phyloP scores from a whole-genome alignment of 2,888 invertebrate species.

The Tetragnatha montana region DNA sequence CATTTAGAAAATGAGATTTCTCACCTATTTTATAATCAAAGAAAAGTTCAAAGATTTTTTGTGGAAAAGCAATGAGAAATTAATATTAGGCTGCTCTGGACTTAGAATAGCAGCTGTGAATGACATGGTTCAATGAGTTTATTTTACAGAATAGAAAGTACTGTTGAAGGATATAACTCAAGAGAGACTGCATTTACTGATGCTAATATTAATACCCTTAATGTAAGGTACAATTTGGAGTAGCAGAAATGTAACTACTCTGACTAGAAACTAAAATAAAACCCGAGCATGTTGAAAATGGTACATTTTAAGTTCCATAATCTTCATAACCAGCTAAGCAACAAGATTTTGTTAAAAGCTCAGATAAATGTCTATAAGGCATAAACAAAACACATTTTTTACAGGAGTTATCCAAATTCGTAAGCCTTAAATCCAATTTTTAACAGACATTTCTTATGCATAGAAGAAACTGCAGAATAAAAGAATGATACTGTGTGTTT shows the following conservation, averaged over 20 bases:
- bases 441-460: no score
- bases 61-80: not conserved
- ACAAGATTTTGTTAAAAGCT: not conserved
- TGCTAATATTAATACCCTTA: conserved; percentile 62
- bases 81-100: conserved; percentile 5
- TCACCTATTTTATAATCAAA: not conserved
- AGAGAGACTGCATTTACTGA: conserved; percentile 18
- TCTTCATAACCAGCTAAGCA: not conserved
- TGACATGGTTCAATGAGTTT: conserved; percentile 15
- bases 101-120: conserved; percentile 23
- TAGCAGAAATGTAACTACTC: conserved; percentile 63
- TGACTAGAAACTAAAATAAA: conserved; percentile 63
- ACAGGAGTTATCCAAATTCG: no score
- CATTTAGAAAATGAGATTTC: conserved; percentile 12
- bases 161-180: conserved; percentile 1
- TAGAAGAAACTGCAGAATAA: no score
- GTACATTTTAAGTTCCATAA: conserved; percentile 19
- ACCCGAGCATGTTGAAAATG: not conserved
- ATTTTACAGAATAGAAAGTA: conserved; percentile 7
- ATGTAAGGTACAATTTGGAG: conserved; percentile 69
- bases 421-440: no score
- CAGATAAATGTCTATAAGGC: not conserved
- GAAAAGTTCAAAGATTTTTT: not conserved
- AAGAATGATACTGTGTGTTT: no score
- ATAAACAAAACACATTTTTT: no score